Base-by-base conservation (phyloP, 2,888 invertebrate genomes). In the Spodoptera picta region DNA sequence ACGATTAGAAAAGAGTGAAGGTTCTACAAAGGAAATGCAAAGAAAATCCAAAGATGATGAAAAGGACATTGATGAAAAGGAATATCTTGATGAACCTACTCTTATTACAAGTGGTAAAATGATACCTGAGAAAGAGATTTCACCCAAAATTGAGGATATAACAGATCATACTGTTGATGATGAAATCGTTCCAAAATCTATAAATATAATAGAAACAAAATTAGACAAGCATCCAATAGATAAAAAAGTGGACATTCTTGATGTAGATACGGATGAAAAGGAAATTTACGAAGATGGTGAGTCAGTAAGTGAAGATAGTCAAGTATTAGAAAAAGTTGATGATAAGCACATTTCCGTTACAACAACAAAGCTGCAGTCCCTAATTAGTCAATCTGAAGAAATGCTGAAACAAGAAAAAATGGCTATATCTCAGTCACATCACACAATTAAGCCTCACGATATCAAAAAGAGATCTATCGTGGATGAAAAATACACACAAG, bases 1-100 rank as follows among this genome's bases (percentile, higher is more conserved):
- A 19, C 19, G 31, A 24, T 45, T 12, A 14, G 69, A 73, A 51
- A 69, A 70, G 23, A 43, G 48, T 41, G 56, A 57, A 41, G 43
- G 73, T 10, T 67, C 74, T 11, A 69, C 76, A 59, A 84, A 82
- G 42, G 83, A 84, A 77, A 70, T 68, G n/a, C 77, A 81, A 72
- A 75, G 78, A 7, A 73, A 74, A 60, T 71, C 69, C 24, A 77
- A 78, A 51, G 55, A 76, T 59, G 73, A 83, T 19, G 84, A 87
- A 67, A 84, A 86, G 73, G 80, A 83, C 50, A 73, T 81, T 23
- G 84, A 85, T 60, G 80, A 84, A 65, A 75, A 76, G 36, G 83
- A 83, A 68, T 58, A n/a, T 4, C 54, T 60, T 50, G 58, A 61
- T 45, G 53, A 62, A 50, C 11, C 11, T 9, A n/a, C 23, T 10